Base-by-base conservation (phyloP, 2,113 vertebrate species). In the Charadrius vociferus region DNA sequence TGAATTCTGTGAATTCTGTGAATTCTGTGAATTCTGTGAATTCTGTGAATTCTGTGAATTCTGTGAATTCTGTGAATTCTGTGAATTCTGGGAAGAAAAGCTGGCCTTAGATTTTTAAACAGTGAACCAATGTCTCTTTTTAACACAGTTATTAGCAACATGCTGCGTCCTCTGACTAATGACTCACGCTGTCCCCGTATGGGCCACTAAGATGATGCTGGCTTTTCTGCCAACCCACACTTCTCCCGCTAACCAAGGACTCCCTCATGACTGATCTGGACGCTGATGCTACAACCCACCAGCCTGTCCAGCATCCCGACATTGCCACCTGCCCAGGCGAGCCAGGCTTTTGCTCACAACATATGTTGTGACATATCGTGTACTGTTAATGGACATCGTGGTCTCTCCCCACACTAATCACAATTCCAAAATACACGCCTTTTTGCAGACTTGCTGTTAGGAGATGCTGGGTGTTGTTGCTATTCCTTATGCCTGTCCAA, bases 351-450 rank as follows among this genome's bases (percentile, higher is more conserved):
- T 58, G 24, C n/a, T 80, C 41, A n/a, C 10, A 13, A 14, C 3
- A 4, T 62, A 14, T 29, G 12, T 30, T 80, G 22, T 32, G 47
- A 59, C 13, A 24, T 23, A 12, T 6, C 1, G 0, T 1, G 6
- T 24, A 16, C 20, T 10, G 3, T 6, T 2, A 52, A 68, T 0
- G 0, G 23, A 30, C 23, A 36, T 1, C 0, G 0, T 3, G 22
- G 22, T 63, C 32, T 55, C 32, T 68, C 12, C 16, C 7, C 4
- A 27, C 10, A 17, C 7, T 36, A 22, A 4, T 4, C 16, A 4
- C 53, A 37, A 39, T 24, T 72, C 43, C 36, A 67, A 79, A 86
- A 71, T 5, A 23, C 21, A 27, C 0, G 0, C 6, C 2, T 65
- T 72, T 77, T 56, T 1, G 1, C 12, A 14, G 6, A 1, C 11